phyloP scores from a whole-genome alignment of 1,140 invertebrate species.

The Agrypnia vestita region DNA sequence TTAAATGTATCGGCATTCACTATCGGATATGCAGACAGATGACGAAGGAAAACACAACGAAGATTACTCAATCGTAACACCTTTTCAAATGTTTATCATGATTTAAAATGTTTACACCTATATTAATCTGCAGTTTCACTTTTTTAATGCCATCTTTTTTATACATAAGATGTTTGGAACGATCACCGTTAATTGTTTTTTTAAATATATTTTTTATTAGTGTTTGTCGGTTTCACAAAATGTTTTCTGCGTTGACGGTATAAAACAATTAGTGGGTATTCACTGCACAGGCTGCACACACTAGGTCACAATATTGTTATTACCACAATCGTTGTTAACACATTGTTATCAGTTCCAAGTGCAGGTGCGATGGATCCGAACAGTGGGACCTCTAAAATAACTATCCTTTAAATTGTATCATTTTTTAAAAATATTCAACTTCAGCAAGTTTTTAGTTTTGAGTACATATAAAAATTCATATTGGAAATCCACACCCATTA shows the following conservation, averaged over 20 bases:
- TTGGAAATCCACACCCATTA: slow-evolving; percentile 34
- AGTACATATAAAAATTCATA: slow-evolving; percentile 41
- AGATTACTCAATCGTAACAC: not conserved
- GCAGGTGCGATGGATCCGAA: slow-evolving; percentile 43
- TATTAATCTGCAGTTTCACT: slow-evolving; percentile 16
- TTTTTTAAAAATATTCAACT: not conserved
- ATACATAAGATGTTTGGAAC: slow-evolving; percentile 32
- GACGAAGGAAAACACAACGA: slow-evolving; percentile 1
- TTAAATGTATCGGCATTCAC: not conserved
- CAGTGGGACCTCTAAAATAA: slow-evolving; percentile 53
- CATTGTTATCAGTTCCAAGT: slow-evolving; percentile 21
- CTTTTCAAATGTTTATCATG: slow-evolving; percentile 33
- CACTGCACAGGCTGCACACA: not conserved
- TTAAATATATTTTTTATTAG: slow-evolving; percentile 9
- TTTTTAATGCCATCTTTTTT: slow-evolving; percentile 4
- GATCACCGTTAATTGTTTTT: slow-evolving; percentile 41
- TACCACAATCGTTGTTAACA: slow-evolving; percentile 7
- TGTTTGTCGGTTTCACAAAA: slow-evolving; percentile 18
- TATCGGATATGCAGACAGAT: not conserved
- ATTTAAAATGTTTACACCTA: slow-evolving; percentile 25
- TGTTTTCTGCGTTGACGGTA: slow-evolving; percentile 7
- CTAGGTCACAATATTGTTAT: slow-evolving; percentile 15
- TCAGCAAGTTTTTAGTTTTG: slow-evolving; percentile 38
- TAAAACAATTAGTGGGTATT: too few relatives aligned
- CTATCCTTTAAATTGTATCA: slow-evolving; percentile 19